Conservation (phyloP, 2,113 vertebrate species). For the Xyliphius kryptos region DNA sequence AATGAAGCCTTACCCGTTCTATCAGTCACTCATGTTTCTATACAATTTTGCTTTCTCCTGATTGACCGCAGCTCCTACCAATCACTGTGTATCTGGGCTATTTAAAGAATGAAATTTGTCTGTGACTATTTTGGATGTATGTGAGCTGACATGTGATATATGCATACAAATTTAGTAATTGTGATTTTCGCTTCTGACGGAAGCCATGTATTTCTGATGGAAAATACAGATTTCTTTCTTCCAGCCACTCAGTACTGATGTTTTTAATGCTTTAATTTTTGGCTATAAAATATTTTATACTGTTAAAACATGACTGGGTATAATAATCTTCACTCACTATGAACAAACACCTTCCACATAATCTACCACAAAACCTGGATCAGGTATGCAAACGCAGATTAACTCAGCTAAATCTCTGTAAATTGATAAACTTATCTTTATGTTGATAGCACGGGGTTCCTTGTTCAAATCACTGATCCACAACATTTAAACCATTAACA, state of each 20-base stretch:
- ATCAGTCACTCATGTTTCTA: neutral
- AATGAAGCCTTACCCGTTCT: neutral
- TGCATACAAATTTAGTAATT: neutral
- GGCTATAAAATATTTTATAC: neutral
- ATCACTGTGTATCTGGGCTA: neutral
- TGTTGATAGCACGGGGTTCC: no score
- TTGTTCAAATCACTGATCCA: no score
- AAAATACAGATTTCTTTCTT: neutral
- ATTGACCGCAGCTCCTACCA: conserved; percentile 2
- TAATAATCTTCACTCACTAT: neutral
- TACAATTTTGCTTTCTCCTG: neutral
- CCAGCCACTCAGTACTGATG: neutral
- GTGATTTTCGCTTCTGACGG: no score
- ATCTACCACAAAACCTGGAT: neutral
- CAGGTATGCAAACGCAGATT: neutral
- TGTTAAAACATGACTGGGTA: neutral
- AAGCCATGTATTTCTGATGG: no score
- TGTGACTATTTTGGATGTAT: neutral
- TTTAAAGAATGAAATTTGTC: neutral
- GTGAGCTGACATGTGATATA: neutral
- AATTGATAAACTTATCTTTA: conserved; percentile 46
- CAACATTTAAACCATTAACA: no score
- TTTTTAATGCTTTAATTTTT: neutral
- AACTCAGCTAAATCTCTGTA: conserved; percentile 8
- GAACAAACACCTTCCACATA: neutral